Evolutionary conservation across 1,140 invertebrate species (phyloP).

Genomic region (Galleria mellonella): DNA sequence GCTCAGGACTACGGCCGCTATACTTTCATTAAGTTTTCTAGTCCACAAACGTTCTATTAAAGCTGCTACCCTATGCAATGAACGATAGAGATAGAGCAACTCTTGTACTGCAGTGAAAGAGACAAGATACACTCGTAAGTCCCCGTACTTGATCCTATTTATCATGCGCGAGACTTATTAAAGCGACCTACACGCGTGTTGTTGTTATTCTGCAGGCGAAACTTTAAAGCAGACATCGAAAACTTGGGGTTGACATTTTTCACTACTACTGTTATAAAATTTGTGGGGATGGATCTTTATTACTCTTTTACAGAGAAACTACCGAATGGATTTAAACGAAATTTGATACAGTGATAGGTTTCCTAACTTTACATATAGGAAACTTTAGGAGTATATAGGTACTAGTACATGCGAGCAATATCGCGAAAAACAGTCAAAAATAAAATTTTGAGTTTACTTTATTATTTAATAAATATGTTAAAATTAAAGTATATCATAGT

Average conservation of each 20-base stretch:
- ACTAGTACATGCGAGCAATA: no score
- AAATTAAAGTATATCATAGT: no score
- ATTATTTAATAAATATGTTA: no score
- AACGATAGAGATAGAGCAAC: slow-evolving; percentile 20
- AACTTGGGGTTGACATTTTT: slow-evolving; percentile 28
- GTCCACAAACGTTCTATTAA: slow-evolving; percentile 45
- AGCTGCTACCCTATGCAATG: slow-evolving; percentile 29
- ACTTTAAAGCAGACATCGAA: slow-evolving; percentile 47
- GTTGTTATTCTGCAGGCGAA: slow-evolving; percentile 22
- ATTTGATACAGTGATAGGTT: no score
- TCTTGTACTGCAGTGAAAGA: slow-evolving; percentile 19
- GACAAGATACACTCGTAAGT: slow-evolving; percentile 21
- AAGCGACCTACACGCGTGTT: slow-evolving; percentile 61
- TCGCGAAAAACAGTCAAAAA: no score
- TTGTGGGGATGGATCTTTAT: no score
- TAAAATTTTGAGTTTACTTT: no score
- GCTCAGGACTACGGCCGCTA: slow-evolving; percentile 34
- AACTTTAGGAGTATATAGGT: no score
- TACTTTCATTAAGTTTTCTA: slow-evolving; percentile 67
- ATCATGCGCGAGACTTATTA: slow-evolving; percentile 64
- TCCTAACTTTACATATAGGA: no score
- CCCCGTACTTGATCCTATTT: slow-evolving; percentile 61
- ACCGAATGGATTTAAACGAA: no score
- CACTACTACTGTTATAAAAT: no score
- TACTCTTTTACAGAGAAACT: no score